Evolutionary conservation across 2,113 vertebrate genomes (phyloP).

Genomic region (Leptobrachium leishanense): DNA sequence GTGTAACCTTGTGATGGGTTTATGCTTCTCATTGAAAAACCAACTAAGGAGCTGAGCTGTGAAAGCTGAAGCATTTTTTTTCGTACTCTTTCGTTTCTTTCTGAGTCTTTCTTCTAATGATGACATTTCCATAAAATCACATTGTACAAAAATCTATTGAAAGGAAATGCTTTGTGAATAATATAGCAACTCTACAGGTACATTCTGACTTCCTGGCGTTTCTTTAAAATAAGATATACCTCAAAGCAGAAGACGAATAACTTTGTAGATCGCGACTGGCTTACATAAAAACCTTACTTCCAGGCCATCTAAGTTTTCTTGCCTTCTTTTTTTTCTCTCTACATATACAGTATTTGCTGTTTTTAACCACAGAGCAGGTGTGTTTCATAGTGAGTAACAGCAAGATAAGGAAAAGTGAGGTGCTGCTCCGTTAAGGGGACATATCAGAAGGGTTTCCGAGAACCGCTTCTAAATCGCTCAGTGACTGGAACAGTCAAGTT

Average conservation of each 20-base stretch:
- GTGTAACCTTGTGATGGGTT: too few relatives aligned
- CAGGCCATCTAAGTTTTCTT: not conserved
- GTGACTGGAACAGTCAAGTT: too few relatives aligned
- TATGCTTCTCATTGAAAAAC: too few relatives aligned
- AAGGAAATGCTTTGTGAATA: slow-evolving; percentile 44
- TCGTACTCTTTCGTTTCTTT: slow-evolving; percentile 13
- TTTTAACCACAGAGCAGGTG: slow-evolving; percentile 14
- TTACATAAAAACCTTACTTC: not conserved
- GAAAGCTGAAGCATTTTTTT: not conserved
- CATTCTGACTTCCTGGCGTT: slow-evolving; percentile 26
- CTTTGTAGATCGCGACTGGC: not conserved
- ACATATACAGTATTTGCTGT: not conserved
- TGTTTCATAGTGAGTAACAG: not conserved
- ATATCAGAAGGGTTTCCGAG: too few relatives aligned
- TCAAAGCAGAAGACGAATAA: not conserved
- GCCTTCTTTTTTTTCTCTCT: not conserved
- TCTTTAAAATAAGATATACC: not conserved
- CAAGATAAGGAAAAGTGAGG: not conserved
- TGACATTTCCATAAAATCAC: not conserved
- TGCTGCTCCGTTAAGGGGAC: too few relatives aligned
- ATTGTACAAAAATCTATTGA: not conserved
- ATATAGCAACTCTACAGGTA: slow-evolving; percentile 41
- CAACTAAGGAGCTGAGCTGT: too few relatives aligned
- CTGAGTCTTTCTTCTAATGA: slow-evolving; percentile 21
- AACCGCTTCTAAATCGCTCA: too few relatives aligned